Evolutionary conservation across 2,797 vertebrate genomes (phyloP), one percentile per base, ranked within the genome.

Genomic region (Centropyge bicolor): DNA sequence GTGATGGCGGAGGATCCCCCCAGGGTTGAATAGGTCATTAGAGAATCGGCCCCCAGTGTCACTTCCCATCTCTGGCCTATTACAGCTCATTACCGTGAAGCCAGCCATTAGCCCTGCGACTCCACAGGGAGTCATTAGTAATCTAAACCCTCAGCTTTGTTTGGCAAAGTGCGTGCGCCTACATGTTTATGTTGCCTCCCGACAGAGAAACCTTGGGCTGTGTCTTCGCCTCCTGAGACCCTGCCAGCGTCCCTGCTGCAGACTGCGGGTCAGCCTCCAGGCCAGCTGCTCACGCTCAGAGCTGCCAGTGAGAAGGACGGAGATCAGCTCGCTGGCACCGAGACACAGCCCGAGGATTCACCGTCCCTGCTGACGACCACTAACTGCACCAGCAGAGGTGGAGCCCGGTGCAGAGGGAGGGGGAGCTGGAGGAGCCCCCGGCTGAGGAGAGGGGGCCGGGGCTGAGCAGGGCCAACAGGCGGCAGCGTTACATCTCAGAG

Each of bases 381-480:
- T 20, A 46, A 35, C 40, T 70, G 71, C 65, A 70, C 12, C 19
- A 24, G 38, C 17, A 8, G 19, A 41, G 2, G 55, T 3, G 43
- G 22, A 24, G 22, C 40, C 63, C 27, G 17, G 19, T 98, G 68
- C 93, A 96, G 5, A 98, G 98, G 98, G 96, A 96, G 0, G 95
- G 97, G 35, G 72, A 87, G 43, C 94, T 97, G 38, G 84, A 96
- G 0, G 97, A 98, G 83, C 96, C 96, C 0, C 64, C 60, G 68
- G 96, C 95, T 1, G 97, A 98, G 83, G 93, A 94, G 48, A 93
- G 95, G 72, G 95, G 97, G 80, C 92, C 97, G 76, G 66, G 85
- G 35, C 19, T 95, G 45, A 98, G 96, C 19, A 96, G 95, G 81
- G 73, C 85, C 60, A 96, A 96, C 87, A 94, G 98, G 24, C 95